A percentile compares a stretch with the other conserved stretches of the same genome.
phyloP scores from a whole-genome alignment of 2,888 invertebrate species.

The Trachelus stipa region DNA sequence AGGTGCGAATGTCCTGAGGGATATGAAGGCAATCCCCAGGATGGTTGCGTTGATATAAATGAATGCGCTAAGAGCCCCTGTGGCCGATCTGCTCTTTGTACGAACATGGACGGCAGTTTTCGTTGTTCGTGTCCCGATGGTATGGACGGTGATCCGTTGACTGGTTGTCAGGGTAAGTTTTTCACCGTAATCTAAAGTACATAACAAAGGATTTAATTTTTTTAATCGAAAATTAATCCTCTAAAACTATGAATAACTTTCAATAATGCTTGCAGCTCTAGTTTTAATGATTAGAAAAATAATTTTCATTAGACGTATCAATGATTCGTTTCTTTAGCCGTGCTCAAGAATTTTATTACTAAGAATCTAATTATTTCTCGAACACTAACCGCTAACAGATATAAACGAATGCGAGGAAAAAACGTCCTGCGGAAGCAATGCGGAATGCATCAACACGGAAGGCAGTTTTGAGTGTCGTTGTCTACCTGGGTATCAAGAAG shows the following conservation, averaged over 20 bases:
- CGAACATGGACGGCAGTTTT: slow-evolving; percentile 82
- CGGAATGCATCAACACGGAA: slow-evolving; percentile 80
- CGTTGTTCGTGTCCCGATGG: slow-evolving; percentile 87
- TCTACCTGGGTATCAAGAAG: slow-evolving; percentile 76
- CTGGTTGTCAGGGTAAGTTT: slow-evolving; percentile 79
- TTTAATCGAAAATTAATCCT: not conserved
- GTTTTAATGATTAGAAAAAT: not conserved
- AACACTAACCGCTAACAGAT: slow-evolving; percentile 68
- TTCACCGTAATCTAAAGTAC: not conserved
- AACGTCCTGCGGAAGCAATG: slow-evolving; percentile 77
- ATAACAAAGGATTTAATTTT: not conserved
- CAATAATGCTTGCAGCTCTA: not conserved
- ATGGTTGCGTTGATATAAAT: slow-evolving; percentile 80
- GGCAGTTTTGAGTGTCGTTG: slow-evolving; percentile 83
- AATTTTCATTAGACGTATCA: not conserved
- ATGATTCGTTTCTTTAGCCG: not conserved
- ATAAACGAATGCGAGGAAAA: slow-evolving; percentile 77
- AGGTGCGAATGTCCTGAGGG: slow-evolving; percentile 88
- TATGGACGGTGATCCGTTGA: slow-evolving; percentile 82
- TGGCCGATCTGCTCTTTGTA: slow-evolving; percentile 83
- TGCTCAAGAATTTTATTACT: not conserved
- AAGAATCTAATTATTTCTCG: not conserved
- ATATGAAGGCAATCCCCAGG: slow-evolving; percentile 83
- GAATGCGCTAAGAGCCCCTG: slow-evolving; percentile 82
- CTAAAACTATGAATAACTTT: not conserved